These are phyloP conservation scores for Oligia strigilis DNA, from an alignment of 2,888 invertebrate genomes.

Conservation along the genomic window DNA sequence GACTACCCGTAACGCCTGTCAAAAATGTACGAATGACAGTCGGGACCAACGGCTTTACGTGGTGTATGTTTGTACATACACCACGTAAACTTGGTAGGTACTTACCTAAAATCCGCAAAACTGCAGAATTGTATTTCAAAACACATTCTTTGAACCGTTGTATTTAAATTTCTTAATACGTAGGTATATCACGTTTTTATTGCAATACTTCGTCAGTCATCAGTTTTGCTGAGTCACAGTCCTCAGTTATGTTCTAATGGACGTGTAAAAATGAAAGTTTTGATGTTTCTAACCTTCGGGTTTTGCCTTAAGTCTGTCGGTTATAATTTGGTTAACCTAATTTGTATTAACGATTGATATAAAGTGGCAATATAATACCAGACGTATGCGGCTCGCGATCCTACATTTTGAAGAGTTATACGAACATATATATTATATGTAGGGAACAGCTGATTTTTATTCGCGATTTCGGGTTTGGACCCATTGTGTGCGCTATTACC, in stretches of 20 bases:
- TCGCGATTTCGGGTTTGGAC: too few relatives aligned
- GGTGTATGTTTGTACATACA: too few relatives aligned
- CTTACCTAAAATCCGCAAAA: background rate
- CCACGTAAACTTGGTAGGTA: too few relatives aligned
- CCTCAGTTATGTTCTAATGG: background rate
- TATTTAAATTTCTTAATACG: slow-evolving; percentile 17
- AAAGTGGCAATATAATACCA: background rate
- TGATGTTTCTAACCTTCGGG: slow-evolving; percentile 52
- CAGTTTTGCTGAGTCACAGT: slow-evolving; percentile 48
- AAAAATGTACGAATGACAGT: background rate
- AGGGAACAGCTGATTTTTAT: too few relatives aligned
- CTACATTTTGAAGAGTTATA: too few relatives aligned
- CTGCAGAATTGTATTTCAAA: background rate
- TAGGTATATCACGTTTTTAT: slow-evolving; percentile 3
- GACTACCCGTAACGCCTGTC: background rate
- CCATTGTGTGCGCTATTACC: too few relatives aligned
- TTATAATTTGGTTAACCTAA: background rate
- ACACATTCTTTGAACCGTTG: background rate
- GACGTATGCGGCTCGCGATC: background rate
- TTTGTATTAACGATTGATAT: background rate
- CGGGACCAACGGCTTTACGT: background rate
- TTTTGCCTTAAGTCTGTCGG: background rate
- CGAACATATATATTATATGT: too few relatives aligned
- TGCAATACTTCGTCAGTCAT: slow-evolving; percentile 22
- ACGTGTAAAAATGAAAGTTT: slow-evolving; percentile 60